Base-by-base conservation (phyloP, 2,888 invertebrate species). In the Argyresthia goedartella region DNA sequence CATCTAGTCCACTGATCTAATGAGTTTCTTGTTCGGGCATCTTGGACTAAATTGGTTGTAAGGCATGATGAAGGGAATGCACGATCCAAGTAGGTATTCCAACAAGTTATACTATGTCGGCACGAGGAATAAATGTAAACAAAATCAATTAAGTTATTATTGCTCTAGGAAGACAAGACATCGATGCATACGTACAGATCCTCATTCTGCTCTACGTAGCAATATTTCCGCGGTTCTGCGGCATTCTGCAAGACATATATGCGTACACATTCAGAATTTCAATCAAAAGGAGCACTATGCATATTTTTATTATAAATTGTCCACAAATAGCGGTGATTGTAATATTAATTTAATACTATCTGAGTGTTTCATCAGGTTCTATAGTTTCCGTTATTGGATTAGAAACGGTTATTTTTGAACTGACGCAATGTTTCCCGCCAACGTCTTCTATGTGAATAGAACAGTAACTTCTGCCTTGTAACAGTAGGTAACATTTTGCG, bases 181-280 rank as follows among this genome's bases (percentile, higher is more conserved):
- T 46, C 9, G 34, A 46, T 25, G 15, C 14, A 51, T 59, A 58
- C 59, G 58, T 48, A 62, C 54, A 54, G 60, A 61, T 65, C 64
- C 57, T 54, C 53, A 47, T 47, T 47, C 47, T 33, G 33, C 34
- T 34, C 47, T 47, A 47, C 36, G 13, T 8, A 8, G 14, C 36
- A 35, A 39, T 14, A 48, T 48, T 63, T 63, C 64, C 63, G 64
- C 59, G 57, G 58, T 55, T 60, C 56, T 58, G 57, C 59, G 56
- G 56, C 57, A 60, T 58, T 54, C 47, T 53, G 46, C 33, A 25
- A 25, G 6, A 33, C 4, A 39, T 39, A 39, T 6, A 25, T 25
- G 25, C 6, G 25, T n/a, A 25, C 6, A 25, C 25, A 25, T 25
- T 25, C 25, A 25, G 25, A 25, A 44, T 44, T 16, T 10, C 16